A percentile compares a stretch with the other conserved stretches of the same genome.
Conservation (phyloP, 2,797 vertebrate species). For the Neopelma chrysocephalum region DNA sequence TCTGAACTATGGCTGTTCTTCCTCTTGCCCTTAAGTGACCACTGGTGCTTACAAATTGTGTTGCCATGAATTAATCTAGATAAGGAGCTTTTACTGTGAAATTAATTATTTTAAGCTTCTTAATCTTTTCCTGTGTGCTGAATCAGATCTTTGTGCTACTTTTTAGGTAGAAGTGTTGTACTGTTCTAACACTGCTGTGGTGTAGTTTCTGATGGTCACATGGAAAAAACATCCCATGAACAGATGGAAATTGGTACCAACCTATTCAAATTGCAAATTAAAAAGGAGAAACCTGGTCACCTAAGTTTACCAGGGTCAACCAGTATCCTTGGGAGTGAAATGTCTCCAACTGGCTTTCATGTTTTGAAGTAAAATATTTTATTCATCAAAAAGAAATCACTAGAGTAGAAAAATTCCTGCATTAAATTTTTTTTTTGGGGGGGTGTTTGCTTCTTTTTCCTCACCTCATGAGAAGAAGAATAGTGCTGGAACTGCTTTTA, state of each 20-base stretch:
- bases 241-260: not conserved
- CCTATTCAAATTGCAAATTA: not conserved
- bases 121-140: not conserved
- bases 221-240: not conserved
- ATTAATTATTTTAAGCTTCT: constrained; percentile 22
- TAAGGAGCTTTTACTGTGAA: constrained; percentile 3
- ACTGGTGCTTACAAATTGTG: not conserved
- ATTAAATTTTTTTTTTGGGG: not conserved
- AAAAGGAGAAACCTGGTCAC: not conserved
- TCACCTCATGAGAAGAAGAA: not conserved
- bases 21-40: not conserved
- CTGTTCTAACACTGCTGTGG: accelerated
- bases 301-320: not conserved
- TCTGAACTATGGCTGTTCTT: not conserved
- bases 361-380: not conserved
- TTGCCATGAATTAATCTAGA: not conserved
- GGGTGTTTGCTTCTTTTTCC: not conserved
- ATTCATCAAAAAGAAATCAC: not conserved
- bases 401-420: not conserved
- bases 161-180: not conserved
- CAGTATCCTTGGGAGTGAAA: not conserved
- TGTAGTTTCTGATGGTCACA: not conserved
- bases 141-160: not conserved
- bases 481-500: not conserved
- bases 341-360: not conserved